Conservation (phyloP, 2,888 invertebrate genomes). For the Melolontha melolontha region DNA sequence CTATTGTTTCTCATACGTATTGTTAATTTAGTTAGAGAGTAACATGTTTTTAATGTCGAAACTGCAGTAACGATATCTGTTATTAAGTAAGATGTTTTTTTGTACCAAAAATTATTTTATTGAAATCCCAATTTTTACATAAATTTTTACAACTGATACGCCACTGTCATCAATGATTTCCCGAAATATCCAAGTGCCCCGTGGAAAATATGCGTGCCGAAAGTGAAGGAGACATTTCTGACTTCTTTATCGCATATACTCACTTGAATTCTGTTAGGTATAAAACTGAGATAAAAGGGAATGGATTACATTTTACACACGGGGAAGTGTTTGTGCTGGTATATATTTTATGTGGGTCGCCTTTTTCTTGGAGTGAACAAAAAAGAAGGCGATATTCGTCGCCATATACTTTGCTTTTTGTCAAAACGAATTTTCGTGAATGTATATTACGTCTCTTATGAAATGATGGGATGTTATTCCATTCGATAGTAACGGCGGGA, state of each 20-base stretch:
- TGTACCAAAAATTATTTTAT: no score
- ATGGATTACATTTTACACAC: slow-evolving; percentile 45
- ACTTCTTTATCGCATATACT: slow-evolving; percentile 51
- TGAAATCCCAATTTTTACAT: no score
- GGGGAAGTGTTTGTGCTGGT: slow-evolving; percentile 28
- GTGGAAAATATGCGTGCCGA: slow-evolving; percentile 36
- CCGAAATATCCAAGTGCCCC: slow-evolving; percentile 14
- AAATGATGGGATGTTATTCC: no score
- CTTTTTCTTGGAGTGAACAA: slow-evolving; percentile 27
- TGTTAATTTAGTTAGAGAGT: no score
- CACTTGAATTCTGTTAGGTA: slow-evolving; percentile 47
- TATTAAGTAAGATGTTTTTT: no score
- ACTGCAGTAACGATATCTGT: no score
- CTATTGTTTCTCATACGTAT: no score
- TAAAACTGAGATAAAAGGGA: slow-evolving; percentile 45
- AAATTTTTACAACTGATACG: not conserved
- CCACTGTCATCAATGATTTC: slow-evolving; percentile 17
- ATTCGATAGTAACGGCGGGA: no score
- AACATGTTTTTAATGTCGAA: no score
- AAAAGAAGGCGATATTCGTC: slow-evolving; percentile 18
- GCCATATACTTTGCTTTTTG: slow-evolving; percentile 27
- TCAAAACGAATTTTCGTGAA: slow-evolving; percentile 13
- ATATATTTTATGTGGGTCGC: slow-evolving; percentile 34
- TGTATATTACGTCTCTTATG: no score
- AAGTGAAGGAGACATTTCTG: slow-evolving; percentile 52